Base-by-base conservation (phyloP, 2,888 invertebrate genomes). In the Bellardia bayeri region DNA sequence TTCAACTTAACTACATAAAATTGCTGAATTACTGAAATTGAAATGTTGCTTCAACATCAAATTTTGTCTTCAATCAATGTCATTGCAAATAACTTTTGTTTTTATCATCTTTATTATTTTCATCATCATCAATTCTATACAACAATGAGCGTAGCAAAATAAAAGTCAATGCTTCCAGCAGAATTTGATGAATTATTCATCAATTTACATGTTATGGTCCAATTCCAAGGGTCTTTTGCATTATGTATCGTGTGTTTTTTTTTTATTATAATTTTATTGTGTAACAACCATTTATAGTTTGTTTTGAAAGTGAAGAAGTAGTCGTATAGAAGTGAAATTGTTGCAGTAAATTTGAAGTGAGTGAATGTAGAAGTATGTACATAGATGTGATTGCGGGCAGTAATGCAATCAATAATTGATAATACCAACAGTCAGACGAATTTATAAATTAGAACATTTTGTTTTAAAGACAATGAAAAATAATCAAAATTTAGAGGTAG, bases 161-260 rank as follows among this genome's bases (percentile, higher is more conserved):
- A 45, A 16, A 71, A 82, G 14, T 58, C 63, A 78, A 37, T 80
- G 56, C 75, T 80, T 68, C 14, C 42, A 80, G 76, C 66, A 66
- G 81, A 83, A 87, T 83, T 83, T 83, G 75, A 87, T 83, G 83
- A 87, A 87, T 87, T 83, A 87, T 87, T 87, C 86, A 86, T 86
- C 64, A 80, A 75, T 86, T 86, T 86, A 79, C 72, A 86, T 86
- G 66, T 64, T 63, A 58, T 81, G 42, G 40, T 74, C n/a, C 51
- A 78, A 40, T 75, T 56, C 37, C 23, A 63, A 74, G 64, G 40
- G 45, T 78, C 80, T 37, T 37, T 71, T 63, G 9, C 8, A n/a
- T 9, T 23, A 23, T 56, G 16, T 56, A 16, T 56, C 3, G 13
- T n/a, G n/a, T 49, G 45, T 45, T 51, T 42, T 56, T 51, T 42